Evolutionary conservation across 2,888 invertebrate genomes (phyloP).

Genomic region (Thysanoteuthis rhombus): DNA sequence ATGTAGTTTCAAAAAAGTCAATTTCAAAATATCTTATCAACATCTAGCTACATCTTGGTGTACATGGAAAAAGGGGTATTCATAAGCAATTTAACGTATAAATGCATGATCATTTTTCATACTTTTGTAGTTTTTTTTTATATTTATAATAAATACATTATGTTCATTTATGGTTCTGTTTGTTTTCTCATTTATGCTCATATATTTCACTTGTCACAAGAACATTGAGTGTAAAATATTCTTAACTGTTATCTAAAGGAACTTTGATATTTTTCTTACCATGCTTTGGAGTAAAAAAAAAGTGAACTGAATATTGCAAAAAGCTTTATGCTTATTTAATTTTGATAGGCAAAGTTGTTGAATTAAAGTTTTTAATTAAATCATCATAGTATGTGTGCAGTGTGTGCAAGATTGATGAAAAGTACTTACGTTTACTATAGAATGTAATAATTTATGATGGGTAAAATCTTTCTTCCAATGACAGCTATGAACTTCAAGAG

Average conservation of each 20-base stretch:
- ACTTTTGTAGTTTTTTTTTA: constrained; percentile 16
- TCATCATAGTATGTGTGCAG: neutral
- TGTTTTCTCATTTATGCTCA: constrained; percentile 21
- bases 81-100: constrained; percentile 20
- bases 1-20: constrained; percentile 27
- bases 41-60: constrained; percentile 17
- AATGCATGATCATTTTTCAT: constrained; percentile 25
- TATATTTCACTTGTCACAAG: neutral
- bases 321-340: neutral
- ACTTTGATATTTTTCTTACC: neutral
- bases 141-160: constrained; percentile 29
- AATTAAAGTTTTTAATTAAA: neutral
- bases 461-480: constrained; percentile 29
- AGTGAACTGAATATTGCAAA: neutral
- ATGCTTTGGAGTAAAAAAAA: neutral
- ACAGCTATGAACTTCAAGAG: constrained; percentile 57
- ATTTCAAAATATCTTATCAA: constrained; percentile 29
- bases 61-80: neutral
- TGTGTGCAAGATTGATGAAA: neutral
- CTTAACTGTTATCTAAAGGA: neutral
- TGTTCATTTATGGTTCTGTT: constrained; percentile 13
- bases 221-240: constrained; percentile 1
- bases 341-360: neutral
- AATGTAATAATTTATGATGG: constrained; percentile 20
- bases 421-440: neutral